Conservation (phyloP, 1,140 invertebrate species). For the Drosophila orosa region DNA sequence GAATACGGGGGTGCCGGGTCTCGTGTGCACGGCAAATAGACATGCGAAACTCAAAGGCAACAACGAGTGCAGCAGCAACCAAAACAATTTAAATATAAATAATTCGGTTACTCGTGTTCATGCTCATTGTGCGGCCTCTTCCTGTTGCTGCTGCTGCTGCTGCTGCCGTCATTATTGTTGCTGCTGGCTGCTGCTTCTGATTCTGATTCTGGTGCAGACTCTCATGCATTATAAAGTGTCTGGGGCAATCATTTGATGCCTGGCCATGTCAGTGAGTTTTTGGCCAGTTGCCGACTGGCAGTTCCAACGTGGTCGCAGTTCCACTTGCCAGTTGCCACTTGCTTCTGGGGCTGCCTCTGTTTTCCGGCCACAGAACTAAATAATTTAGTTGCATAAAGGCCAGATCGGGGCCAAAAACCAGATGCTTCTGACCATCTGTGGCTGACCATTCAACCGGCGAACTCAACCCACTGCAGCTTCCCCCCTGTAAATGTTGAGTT, state of each 20-base stretch:
- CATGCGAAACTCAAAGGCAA: slow-evolving; percentile 59
- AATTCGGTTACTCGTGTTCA: slow-evolving; percentile 80
- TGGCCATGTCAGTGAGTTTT: slow-evolving; percentile 65
- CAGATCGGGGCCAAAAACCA: slow-evolving; percentile 32
- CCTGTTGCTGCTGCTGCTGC: slow-evolving; percentile 38
- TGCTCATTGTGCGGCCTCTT: slow-evolving; percentile 75
- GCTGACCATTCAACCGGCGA: slow-evolving; percentile 56
- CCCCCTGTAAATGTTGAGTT: slow-evolving; percentile 53
- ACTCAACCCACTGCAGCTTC: slow-evolving; percentile 32
- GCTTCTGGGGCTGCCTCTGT: slow-evolving; percentile 30
- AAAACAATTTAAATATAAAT: slow-evolving; percentile 83
- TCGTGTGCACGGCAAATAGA: slow-evolving; percentile 55
- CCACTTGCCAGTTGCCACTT: slow-evolving; percentile 35
- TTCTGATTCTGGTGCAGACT: slow-evolving; percentile 42
- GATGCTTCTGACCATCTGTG: slow-evolving; percentile 57
- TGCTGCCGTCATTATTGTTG: slow-evolving; percentile 47
- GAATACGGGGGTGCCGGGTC: slow-evolving; percentile 9
- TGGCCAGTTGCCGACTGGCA: slow-evolving; percentile 39
- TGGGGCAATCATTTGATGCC: slow-evolving; percentile 80
- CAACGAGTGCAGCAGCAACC: slow-evolving; percentile 56
- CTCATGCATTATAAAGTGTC: slow-evolving; percentile 82
- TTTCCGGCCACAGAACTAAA: slow-evolving; percentile 70
- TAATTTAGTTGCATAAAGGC: slow-evolving; percentile 73
- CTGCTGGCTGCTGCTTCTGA: slow-evolving; percentile 21
- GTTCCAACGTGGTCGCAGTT: slow-evolving; percentile 38